Evolutionary conservation across 2,113 vertebrate species (phyloP).

Genomic region (Dunckerocampus dactyliophorus): DNA sequence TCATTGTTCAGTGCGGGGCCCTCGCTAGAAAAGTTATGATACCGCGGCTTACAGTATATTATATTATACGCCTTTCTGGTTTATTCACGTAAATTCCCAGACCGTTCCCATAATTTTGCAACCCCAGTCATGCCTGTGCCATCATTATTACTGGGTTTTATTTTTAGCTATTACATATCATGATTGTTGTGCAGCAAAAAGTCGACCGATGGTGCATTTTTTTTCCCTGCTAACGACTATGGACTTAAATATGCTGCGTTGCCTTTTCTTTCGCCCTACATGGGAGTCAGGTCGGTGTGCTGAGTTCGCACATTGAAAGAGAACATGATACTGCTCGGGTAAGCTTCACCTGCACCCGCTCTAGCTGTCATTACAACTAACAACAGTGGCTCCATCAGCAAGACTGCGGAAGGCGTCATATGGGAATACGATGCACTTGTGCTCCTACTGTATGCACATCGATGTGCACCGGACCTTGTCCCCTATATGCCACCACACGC

Average conservation of each 20-base stretch:
- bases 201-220: constrained; percentile 9
- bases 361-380: constrained; percentile 64
- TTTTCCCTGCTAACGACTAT: constrained; percentile 29
- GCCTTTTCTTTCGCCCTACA: constrained; percentile 60
- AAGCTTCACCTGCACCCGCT: constrained; percentile 47
- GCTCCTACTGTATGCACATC: constrained; percentile 8
- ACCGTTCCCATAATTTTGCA: neutral
- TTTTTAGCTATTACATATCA: constrained; percentile 9
- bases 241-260: constrained; percentile 46
- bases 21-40: too few relatives aligned
- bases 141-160: neutral
- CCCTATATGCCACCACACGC: neutral
- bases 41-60: too few relatives aligned
- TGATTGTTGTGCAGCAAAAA: constrained; percentile 29
- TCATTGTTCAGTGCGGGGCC: too few relatives aligned
- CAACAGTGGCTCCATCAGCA: constrained; percentile 47
- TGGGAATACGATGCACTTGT: constrained; percentile 14
- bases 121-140: neutral
- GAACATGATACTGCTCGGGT: constrained; percentile 38
- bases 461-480: constrained; percentile 14
- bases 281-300: constrained; percentile 55
- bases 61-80: too few relatives aligned
- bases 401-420: constrained; percentile 15
- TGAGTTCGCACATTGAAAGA: constrained; percentile 51
- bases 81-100: too few relatives aligned